These are phyloP conservation scores for Diadema setosum DNA, from an alignment of 35 echinoderm and acorn worm genomes.

Conservation along the genomic window DNA sequence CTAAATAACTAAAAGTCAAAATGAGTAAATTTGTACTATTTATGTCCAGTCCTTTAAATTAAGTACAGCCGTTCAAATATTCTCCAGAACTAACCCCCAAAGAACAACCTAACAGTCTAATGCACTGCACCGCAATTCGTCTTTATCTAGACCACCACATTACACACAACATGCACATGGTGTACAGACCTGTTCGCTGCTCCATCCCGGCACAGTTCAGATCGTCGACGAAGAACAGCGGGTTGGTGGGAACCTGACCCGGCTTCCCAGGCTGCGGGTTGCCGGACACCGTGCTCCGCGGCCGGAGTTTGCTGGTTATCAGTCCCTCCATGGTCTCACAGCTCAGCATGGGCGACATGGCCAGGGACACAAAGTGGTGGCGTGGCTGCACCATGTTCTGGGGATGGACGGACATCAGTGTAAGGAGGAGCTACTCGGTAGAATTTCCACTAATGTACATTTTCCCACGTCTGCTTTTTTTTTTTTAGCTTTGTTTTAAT, in stretches of 20 bases:
- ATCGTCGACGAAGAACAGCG: conserved; percentile 84
- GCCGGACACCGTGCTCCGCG: conserved; percentile 37
- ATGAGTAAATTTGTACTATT: too few species aligned
- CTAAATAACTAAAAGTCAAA: too few species aligned
- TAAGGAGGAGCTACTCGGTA: background rate
- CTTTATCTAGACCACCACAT: too few species aligned
- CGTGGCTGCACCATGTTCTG: conserved; percentile 92
- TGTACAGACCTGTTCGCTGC: conserved; percentile 49
- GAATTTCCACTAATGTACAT: background rate
- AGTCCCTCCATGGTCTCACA: conserved; percentile 63
- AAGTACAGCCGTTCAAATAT: too few species aligned
- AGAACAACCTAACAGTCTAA: too few species aligned
- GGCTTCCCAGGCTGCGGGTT: conserved; percentile 34
- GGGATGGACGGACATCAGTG: background rate
- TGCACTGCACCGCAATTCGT: too few species aligned
- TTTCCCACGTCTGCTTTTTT: too few species aligned
- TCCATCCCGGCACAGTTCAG: conserved; percentile 51
- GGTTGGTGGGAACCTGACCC: background rate
- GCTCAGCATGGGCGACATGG: conserved; percentile 51
- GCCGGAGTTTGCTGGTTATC: conserved; percentile 64
- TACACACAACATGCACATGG: too few species aligned
- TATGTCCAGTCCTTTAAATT: too few species aligned
- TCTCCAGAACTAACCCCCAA: too few species aligned
- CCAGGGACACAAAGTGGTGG: conserved; percentile 63
- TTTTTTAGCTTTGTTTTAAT: too few species aligned